These are phyloP conservation scores for Rhaphigaster nebulosa DNA, from an alignment of 2,888 invertebrate species.

Conservation along the genomic window DNA sequence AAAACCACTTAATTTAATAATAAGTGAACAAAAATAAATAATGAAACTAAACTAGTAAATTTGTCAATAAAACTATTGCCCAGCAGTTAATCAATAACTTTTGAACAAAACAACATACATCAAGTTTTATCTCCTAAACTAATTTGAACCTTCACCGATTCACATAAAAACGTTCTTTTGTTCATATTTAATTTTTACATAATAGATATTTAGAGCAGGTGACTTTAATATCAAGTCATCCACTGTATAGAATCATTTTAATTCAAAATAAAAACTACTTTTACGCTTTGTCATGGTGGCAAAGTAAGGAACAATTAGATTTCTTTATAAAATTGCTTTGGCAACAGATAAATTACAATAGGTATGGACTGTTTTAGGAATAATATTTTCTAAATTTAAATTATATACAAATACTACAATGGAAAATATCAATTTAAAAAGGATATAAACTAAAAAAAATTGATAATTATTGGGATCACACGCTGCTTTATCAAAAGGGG, in stretches of 20 bases:
- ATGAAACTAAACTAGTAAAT: not conserved
- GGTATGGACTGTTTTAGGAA: conserved; percentile 31
- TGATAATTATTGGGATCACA: too few relatives aligned
- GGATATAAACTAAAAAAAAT: not conserved
- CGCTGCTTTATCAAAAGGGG: too few relatives aligned
- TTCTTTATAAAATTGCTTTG: not conserved
- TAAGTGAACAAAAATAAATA: not conserved
- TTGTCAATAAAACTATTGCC: not conserved
- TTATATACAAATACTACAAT: not conserved
- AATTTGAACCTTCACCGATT: not conserved
- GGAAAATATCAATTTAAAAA: not conserved
- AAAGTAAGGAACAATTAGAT: conserved; percentile 19
- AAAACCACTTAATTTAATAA: not conserved
- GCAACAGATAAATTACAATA: conserved; percentile 10
- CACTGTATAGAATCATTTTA: not conserved
- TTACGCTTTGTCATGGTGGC: not conserved
- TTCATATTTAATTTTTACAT: not conserved
- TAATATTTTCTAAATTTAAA: not conserved
- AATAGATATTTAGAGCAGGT: not conserved
- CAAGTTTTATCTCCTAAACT: not conserved
- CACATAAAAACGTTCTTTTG: not conserved
- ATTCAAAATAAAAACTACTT: not conserved
- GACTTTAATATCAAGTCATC: not conserved
- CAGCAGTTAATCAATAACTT: not conserved
- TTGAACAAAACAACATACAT: not conserved